These are phyloP conservation scores for Nomada lathburiana DNA, from an alignment of 2,888 invertebrate genomes.

Conservation along the genomic window DNA sequence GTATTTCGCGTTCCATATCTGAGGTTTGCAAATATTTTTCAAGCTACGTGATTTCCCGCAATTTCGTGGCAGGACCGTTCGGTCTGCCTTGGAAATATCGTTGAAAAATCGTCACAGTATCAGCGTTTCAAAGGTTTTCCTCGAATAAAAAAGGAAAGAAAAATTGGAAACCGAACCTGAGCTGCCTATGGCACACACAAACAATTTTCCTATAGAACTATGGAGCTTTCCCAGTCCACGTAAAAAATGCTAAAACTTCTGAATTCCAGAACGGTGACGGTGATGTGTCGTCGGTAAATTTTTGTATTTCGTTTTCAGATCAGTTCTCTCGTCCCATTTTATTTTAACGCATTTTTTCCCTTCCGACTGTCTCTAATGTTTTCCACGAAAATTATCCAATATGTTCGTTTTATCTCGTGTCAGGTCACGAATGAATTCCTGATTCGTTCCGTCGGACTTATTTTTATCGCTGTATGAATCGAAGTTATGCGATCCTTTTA, in stretches of 20 bases:
- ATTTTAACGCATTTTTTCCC: neutral
- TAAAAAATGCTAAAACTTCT: too few relatives aligned
- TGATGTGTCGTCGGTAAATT: neutral
- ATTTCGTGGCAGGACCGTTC: neutral
- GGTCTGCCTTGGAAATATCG: neutral
- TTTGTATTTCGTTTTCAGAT: neutral
- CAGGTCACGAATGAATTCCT: constrained; percentile 9
- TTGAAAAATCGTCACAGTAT: neutral
- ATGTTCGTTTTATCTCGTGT: neutral
- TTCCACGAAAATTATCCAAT: neutral
- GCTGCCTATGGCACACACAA: too few relatives aligned
- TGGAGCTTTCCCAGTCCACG: too few relatives aligned
- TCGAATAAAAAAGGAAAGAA: neutral
- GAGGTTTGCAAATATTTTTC: neutral
- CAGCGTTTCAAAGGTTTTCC: neutral
- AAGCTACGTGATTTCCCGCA: neutral
- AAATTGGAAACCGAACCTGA: neutral
- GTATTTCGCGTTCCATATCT: neutral
- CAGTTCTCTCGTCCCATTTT: too few relatives aligned
- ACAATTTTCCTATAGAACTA: too few relatives aligned
- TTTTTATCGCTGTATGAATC: constrained; percentile 18
- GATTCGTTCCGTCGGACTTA: constrained; percentile 14
- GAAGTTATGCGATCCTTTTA: constrained; percentile 35
- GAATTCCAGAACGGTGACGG: too few relatives aligned
- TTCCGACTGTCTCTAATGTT: neutral